Percentiles rank a stretch among this genome's conserved stretches.
Conservation (phyloP, 2,888 invertebrate genomes). For the Tinea semifulvella region DNA sequence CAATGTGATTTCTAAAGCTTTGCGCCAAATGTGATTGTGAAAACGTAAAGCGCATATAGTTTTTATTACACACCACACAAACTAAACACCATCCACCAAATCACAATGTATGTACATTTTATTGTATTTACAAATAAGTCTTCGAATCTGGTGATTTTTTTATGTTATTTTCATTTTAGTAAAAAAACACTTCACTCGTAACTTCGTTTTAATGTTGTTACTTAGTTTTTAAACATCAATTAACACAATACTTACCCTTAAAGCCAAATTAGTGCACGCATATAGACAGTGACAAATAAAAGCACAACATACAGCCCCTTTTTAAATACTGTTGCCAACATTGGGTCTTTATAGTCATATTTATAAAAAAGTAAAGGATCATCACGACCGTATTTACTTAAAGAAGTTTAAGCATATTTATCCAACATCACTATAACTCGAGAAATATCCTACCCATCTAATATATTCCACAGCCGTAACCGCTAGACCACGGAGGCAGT, state of each 20-base stretch:
- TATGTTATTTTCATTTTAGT: conserved; percentile 4
- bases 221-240: background rate
- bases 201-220: conserved; percentile 4
- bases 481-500: too few relatives aligned
- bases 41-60: conserved; percentile 24
- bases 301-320: background rate
- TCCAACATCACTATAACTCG: too few relatives aligned
- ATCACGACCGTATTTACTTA: too few relatives aligned
- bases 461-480: too few relatives aligned
- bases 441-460: too few relatives aligned
- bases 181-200: conserved; percentile 12
- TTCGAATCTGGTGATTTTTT: background rate
- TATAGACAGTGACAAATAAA: conserved; percentile 5
- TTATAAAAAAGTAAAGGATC: too few relatives aligned
- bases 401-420: too few relatives aligned
- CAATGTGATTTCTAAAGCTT: conserved; percentile 29
- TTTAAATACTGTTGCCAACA: too few relatives aligned
- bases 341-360: too few relatives aligned
- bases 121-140: conserved; percentile 23
- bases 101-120: conserved; percentile 16
- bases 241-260: conserved; percentile 2
- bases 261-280: conserved; percentile 7
- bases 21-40: conserved; percentile 26
- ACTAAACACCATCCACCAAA: conserved; percentile 32
- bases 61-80: conserved; percentile 30